A percentile compares a stretch with the other conserved stretches of the same genome.
Conservation (phyloP, 2,888 invertebrate species). For the Synanthedon myopaeformis region DNA sequence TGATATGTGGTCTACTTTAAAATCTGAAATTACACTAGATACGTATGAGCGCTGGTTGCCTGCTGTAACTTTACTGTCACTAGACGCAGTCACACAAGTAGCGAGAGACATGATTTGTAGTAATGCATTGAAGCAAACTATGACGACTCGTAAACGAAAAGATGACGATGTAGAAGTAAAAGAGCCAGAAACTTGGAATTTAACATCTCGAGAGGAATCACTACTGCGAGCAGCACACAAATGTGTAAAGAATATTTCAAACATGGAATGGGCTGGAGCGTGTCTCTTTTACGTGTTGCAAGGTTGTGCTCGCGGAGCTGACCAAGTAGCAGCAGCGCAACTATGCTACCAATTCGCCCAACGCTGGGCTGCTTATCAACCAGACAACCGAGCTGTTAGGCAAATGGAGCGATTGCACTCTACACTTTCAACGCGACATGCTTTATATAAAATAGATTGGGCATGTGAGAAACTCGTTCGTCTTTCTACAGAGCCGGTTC, state of each 20-base stretch:
- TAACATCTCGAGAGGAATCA: constrained; percentile 52
- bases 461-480: constrained; percentile 56
- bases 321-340: constrained; percentile 64
- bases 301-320: constrained; percentile 62
- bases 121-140: constrained; percentile 64
- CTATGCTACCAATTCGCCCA: constrained; percentile 65
- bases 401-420: constrained; percentile 62
- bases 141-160: constrained; percentile 50
- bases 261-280: constrained; percentile 68
- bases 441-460: constrained; percentile 59
- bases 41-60: constrained; percentile 63
- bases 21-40: constrained; percentile 62
- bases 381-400: constrained; percentile 55
- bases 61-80: constrained; percentile 42
- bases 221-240: constrained; percentile 56
- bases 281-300: constrained; percentile 63
- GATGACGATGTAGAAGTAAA: constrained; percentile 31
- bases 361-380: constrained; percentile 58
- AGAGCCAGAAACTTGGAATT: constrained; percentile 50
- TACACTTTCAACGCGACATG: constrained; percentile 58
- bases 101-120: constrained; percentile 67
- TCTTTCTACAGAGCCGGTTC: constrained; percentile 53
- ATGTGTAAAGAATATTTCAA: constrained; percentile 59
- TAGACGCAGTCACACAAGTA: constrained; percentile 54
- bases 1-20: constrained; percentile 64